phyloP scores from a whole-genome alignment of 2,888 invertebrate genomes.

The Ectemnius continuus region DNA sequence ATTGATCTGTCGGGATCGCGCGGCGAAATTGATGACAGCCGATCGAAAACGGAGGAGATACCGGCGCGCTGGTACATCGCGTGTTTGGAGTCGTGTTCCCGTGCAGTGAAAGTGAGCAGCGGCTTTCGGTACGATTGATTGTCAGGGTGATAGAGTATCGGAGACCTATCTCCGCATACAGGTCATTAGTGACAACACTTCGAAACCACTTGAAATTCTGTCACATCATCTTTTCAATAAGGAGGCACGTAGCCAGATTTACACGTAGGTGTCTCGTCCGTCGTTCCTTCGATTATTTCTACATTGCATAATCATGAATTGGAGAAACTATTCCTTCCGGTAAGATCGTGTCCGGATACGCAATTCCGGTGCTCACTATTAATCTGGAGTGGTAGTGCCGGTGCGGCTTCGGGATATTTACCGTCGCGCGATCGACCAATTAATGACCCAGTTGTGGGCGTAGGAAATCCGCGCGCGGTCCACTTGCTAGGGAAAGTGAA shows the following conservation, averaged over 20 bases:
- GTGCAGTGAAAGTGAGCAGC: constrained; percentile 55
- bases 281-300: too few species aligned
- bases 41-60: constrained; percentile 29
- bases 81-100: not conserved
- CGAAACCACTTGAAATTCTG: not conserved
- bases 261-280: too few species aligned
- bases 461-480: constrained; percentile 42
- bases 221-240: not conserved
- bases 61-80: too few species aligned
- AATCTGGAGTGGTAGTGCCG: too few species aligned
- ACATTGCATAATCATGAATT: too few species aligned
- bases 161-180: constrained; percentile 46
- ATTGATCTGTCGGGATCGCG: constrained; percentile 43
- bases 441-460: constrained; percentile 53
- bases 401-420: constrained; percentile 23
- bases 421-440: constrained; percentile 27
- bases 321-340: too few species aligned
- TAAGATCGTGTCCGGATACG: too few species aligned
- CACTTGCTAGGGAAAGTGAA: constrained; percentile 38
- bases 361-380: too few species aligned
- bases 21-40: constrained; percentile 38
- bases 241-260: too few species aligned
- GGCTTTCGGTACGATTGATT: constrained; percentile 53
- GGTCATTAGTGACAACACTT: constrained; percentile 40
- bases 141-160: constrained; percentile 55